These are phyloP conservation scores for Phaethornis superciliosus DNA, from an alignment of 2,113 vertebrate genomes.

Conservation along the genomic window DNA sequence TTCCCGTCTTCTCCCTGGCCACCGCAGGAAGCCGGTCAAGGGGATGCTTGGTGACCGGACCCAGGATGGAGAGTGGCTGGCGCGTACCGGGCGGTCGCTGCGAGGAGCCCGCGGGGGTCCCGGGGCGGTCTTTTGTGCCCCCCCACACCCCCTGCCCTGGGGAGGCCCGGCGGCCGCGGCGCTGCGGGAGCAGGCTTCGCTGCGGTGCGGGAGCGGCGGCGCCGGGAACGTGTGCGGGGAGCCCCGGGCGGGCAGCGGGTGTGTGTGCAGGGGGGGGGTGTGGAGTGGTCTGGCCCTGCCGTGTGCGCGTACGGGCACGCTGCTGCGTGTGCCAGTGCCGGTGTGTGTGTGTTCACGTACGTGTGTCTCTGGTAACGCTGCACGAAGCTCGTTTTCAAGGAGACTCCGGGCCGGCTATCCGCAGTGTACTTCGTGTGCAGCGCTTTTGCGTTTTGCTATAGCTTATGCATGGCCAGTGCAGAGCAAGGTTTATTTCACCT, in stretches of 20 bases:
- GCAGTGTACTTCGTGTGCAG: not conserved
- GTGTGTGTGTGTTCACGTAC: not conserved
- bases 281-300: too few species aligned
- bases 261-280: not conserved
- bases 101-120: not conserved
- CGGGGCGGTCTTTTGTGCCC: not conserved
- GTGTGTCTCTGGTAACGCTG: not conserved
- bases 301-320: not conserved
- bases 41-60: not conserved
- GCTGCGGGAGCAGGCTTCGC: not conserved
- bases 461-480: not conserved
- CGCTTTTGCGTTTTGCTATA: not conserved
- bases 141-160: not conserved
- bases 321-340: not conserved
- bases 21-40: not conserved
- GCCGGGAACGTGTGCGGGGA: not conserved
- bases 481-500: not conserved
- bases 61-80: not conserved
- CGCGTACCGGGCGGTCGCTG: not conserved
- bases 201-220: not conserved
- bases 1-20: not conserved
- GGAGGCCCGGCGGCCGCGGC: not conserved
- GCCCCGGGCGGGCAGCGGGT: not conserved
- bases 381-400: not conserved
- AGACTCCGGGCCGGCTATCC: not conserved